Conservation (phyloP, 2,888 invertebrate genomes). For the Anaspis maculata region DNA sequence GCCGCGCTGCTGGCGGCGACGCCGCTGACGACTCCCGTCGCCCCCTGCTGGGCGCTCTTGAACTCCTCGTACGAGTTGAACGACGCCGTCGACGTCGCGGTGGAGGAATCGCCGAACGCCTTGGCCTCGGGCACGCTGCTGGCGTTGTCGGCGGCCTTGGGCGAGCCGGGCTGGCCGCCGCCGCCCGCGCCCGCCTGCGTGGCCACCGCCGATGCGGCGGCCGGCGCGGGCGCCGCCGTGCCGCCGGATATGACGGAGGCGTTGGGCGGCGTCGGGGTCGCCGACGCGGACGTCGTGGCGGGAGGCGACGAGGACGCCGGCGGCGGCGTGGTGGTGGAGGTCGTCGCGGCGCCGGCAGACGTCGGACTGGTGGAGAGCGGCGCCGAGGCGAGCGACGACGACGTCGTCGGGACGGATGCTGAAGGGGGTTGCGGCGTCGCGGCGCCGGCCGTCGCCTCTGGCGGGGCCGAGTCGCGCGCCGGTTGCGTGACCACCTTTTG, state of each 20-base stretch:
- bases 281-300: conserved; percentile 4
- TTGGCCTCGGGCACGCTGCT: conserved; percentile 14
- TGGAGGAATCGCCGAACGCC: conserved; percentile 5
- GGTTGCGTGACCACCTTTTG: conserved; percentile 48
- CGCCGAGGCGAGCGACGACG: conserved; percentile 22
- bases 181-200: conserved; percentile 6
- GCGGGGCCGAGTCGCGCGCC: conserved; percentile 15
- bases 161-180: conserved; percentile 16
- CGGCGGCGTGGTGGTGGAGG: conserved; percentile 28
- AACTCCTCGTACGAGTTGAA: conserved; percentile 26
- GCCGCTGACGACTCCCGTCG: conserved; percentile 22
- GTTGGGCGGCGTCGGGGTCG: conserved; percentile 7
- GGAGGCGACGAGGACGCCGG: conserved; percentile 27
- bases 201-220: conserved; percentile 11
- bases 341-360: conserved; percentile 3
- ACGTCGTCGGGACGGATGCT: conserved; percentile 24
- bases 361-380: conserved; percentile 27
- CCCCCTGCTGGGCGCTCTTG: conserved; percentile 16
- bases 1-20: conserved; percentile 16
- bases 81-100: conserved; percentile 22
- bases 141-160: conserved; percentile 19
- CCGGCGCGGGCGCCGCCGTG: conserved; percentile 6
- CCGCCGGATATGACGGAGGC: conserved; percentile 8
- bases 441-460: conserved; percentile 1
- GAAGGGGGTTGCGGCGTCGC: conserved; percentile 20